phyloP scores from a whole-genome alignment of 2,113 vertebrate species.

The Gila orcuttii region DNA sequence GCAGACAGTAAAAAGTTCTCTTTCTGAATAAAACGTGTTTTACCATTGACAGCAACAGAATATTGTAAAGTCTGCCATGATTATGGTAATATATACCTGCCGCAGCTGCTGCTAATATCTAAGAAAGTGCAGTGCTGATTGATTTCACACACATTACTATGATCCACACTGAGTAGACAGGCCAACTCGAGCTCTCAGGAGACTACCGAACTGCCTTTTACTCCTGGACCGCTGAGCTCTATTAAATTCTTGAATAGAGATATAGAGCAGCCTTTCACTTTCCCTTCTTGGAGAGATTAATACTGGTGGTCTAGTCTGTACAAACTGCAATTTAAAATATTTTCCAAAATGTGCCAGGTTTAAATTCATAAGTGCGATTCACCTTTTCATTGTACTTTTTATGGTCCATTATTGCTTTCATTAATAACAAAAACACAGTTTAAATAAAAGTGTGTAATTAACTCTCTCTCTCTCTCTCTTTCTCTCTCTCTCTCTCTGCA shows the following conservation, averaged over 20 bases:
- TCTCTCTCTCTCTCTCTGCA: slow-evolving; percentile 55
- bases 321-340: not conserved
- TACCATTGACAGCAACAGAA: slow-evolving; percentile 9
- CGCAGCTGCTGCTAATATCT: slow-evolving; percentile 15
- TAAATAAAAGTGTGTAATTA: not conserved
- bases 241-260: slow-evolving; percentile 14
- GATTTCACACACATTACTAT: slow-evolving; percentile 33
- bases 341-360: not conserved
- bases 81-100: slow-evolving; percentile 31
- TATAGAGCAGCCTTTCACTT: not conserved
- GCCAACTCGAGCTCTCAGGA: not conserved
- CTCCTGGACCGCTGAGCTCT: not conserved
- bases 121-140: slow-evolving; percentile 29
- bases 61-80: slow-evolving; percentile 8
- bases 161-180: not conserved
- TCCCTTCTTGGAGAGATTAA: not conserved
- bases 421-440: not conserved
- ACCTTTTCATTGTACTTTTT: not conserved
- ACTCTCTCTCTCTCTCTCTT: not conserved
- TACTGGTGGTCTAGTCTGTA: not conserved
- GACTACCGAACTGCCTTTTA: not conserved
- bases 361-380: not conserved
- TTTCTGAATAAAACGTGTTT: slow-evolving; percentile 13
- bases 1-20: not conserved
- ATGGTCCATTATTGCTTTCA: not conserved